Base-by-base conservation (phyloP, 2,888 invertebrate species). In the Meteorus colon region DNA sequence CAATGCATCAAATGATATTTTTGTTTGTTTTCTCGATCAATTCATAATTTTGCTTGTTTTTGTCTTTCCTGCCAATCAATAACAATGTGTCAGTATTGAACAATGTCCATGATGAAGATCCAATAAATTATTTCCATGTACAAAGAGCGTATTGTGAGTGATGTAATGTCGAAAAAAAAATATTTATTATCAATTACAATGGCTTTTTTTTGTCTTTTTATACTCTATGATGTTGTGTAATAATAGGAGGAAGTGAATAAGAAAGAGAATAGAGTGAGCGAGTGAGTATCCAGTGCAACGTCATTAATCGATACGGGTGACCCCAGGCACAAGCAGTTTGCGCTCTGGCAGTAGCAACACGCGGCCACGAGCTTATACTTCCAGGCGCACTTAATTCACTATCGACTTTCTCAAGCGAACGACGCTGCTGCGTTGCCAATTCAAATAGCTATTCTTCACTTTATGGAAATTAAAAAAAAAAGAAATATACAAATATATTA, bases 311-410 rank as follows among this genome's bases (percentile, higher is more conserved):
- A 73, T 73, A 73, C 14, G 37, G 55, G 66, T 66, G 66, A 73
- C 73, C 73, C 66, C 66, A 66, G 66, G 65, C 73, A 29, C 34
- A 59, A 51, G 74, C 65, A 63, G 74, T 27, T 34, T 31, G 51
- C 31, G 73, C 65, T 78, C 73, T 75, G 73, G 77, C 78, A 73
- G 65, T 68, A 62, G 77, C 66, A 73, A 55, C 66, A 66, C 51
- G 73, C 55, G 55, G 66, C 66, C 55, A 55, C 73, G 41, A 78
- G 73, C 70, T 76, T 79, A 75, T 74, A 77, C 77, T 69, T 66
- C 77, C 74, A 66, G 78, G 80, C 75, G 79, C 79, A 78, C 79
- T 82, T 79, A 82, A 82, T 81, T 84, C 80, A 81, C 77, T 81
- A 81, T 81, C 81, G 81, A 82, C 81, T 78, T 81, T 82, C 78